These are phyloP conservation scores for Zaprionus obscuricornis DNA, from an alignment of 2,888 invertebrate species.

Conservation along the genomic window DNA sequence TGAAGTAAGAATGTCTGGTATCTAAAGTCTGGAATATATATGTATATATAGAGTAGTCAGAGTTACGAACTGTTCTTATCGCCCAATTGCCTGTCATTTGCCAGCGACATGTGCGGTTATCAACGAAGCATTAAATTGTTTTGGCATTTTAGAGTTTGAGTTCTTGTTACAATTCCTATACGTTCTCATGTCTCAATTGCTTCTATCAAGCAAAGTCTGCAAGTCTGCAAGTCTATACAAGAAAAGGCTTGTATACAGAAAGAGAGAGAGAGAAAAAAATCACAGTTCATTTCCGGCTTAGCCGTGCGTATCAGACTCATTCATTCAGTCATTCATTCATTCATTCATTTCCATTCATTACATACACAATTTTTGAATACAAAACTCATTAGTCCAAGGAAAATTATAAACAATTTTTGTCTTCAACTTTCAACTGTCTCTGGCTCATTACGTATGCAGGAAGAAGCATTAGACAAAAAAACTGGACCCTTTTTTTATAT, in stretches of 20 bases:
- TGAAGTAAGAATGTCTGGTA: background rate
- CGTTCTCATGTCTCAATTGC: background rate
- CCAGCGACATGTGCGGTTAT: conserved; percentile 71
- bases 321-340: conserved; percentile 36
- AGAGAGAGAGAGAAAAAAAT: conserved; percentile 31
- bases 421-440: conserved; percentile 12
- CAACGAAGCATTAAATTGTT: conserved; percentile 78
- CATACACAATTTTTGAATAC: too few relatives aligned
- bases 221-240: too few relatives aligned
- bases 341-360: conserved; percentile 26
- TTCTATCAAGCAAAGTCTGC: too few relatives aligned
- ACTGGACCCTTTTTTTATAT: conserved; percentile 35
- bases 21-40: too few relatives aligned
- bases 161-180: conserved; percentile 25
- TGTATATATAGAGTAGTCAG: too few relatives aligned
- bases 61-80: conserved; percentile 53
- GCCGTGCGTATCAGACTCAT: conserved; percentile 43
- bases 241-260: too few relatives aligned
- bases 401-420: conserved; percentile 19
- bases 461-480: conserved; percentile 39
- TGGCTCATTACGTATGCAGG: conserved; percentile 66
- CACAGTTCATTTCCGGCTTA: conserved; percentile 41
- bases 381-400: conserved; percentile 5
- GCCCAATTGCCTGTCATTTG: conserved; percentile 68
- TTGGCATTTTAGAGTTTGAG: conserved; percentile 61